Conservation (phyloP, 2,797 vertebrate species). For the Glossophaga mutica region DNA sequence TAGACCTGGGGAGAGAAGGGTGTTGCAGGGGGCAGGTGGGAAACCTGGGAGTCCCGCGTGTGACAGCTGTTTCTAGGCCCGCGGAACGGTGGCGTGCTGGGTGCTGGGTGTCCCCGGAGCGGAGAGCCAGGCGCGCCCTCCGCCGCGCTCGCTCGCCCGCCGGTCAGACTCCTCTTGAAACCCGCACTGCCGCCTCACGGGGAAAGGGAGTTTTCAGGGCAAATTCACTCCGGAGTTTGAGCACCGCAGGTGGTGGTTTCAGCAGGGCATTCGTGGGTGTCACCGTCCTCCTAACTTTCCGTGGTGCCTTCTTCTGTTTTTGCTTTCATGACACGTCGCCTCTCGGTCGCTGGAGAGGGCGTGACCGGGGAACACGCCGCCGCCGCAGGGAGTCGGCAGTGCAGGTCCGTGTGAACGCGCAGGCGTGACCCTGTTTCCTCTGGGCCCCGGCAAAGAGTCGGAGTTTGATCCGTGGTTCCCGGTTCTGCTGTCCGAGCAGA, state of each 20-base stretch:
- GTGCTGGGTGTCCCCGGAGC: neutral
- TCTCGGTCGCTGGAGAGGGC: neutral
- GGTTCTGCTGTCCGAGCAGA: neutral
- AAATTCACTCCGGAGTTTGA: too few species aligned
- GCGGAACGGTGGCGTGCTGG: neutral
- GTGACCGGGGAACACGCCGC: neutral
- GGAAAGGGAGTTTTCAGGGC: neutral
- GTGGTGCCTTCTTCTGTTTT: neutral
- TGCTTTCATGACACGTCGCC: neutral
- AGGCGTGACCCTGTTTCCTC: neutral
- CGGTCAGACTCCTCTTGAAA: neutral
- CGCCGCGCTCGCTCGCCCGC: fast-evolving
- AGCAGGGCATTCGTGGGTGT: neutral
- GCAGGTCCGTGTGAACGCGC: neutral
- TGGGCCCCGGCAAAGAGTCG: fast-evolving
- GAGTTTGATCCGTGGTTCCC: neutral
- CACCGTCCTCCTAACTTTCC: neutral
- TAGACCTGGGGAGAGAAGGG: fast-evolving
- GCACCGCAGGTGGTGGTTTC: neutral
- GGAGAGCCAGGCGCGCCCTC: neutral
- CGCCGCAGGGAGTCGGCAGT: fast-evolving
- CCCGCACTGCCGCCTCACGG: neutral
- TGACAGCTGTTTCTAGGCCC: neutral
- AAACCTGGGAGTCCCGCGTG: neutral
- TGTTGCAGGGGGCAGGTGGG: neutral